Percentiles rank a stretch among this genome's conserved stretches.
Evolutionary conservation across 1,140 invertebrate species (phyloP).

Genomic region (Aleiodes sp.): DNA sequence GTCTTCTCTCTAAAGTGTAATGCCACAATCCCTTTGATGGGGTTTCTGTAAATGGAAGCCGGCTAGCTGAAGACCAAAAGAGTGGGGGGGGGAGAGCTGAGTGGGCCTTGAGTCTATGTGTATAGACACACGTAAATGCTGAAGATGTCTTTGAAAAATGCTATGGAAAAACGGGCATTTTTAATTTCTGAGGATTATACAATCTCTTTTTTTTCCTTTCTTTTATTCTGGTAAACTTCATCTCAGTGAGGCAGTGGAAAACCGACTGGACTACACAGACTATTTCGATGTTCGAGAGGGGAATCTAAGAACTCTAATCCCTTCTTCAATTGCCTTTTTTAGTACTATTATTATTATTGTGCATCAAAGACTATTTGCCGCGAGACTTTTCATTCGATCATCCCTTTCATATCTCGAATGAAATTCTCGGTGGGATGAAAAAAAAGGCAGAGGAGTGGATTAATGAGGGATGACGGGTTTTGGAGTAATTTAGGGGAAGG

Average conservation of each 20-base stretch:
- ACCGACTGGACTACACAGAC: background rate
- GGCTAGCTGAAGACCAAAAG: too few species aligned
- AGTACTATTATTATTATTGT: too few species aligned
- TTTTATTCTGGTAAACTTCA: too few species aligned
- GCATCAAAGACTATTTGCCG: slow-evolving; percentile 4
- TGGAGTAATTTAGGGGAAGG: too few species aligned
- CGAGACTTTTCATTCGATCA: too few species aligned
- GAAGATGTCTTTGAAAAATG: slow-evolving; percentile 41
- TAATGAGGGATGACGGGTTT: background rate
- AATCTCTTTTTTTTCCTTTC: slow-evolving; percentile 16
- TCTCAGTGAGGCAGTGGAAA: too few species aligned
- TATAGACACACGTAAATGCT: slow-evolving; percentile 27
- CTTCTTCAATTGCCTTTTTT: background rate
- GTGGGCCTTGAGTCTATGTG: background rate
- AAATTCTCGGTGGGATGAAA: background rate
- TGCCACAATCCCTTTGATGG: slow-evolving; percentile 65
- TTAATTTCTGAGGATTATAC: slow-evolving; percentile 65
- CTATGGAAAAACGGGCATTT: slow-evolving; percentile 53
- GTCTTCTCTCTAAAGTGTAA: slow-evolving; percentile 55
- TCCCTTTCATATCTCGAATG: too few species aligned
- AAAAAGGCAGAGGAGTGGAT: background rate
- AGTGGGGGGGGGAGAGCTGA: slow-evolving; percentile 8
- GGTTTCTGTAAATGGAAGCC: slow-evolving; percentile 66
- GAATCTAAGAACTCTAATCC: background rate
- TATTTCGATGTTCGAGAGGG: background rate